Conservation (phyloP, 2,113 vertebrate species). For the Choloepus hoffmanni region DNA sequence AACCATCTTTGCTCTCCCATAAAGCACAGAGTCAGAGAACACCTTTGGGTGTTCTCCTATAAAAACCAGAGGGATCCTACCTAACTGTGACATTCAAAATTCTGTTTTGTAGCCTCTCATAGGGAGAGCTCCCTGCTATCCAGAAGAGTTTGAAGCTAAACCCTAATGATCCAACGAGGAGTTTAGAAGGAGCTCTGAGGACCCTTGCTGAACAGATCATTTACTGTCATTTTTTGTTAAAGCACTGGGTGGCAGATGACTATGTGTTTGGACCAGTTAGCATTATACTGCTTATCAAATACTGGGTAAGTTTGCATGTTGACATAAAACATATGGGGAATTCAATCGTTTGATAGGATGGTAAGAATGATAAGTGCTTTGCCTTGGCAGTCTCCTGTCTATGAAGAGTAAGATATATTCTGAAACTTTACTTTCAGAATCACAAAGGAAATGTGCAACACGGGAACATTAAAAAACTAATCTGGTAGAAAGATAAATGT, state of each 20-base stretch:
- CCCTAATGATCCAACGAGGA: accelerated
- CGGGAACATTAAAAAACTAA: conserved; percentile 48
- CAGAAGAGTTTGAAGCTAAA: background rate
- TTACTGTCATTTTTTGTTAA: conserved; percentile 41
- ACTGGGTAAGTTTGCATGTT: conserved; percentile 26
- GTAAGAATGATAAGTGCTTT: conserved; percentile 14
- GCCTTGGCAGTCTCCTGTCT: background rate
- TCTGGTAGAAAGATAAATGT: conserved; percentile 21
- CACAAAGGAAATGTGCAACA: conserved; percentile 40
- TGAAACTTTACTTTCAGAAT: conserved; percentile 55
- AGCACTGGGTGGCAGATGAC: conserved; percentile 72
- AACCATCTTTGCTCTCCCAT: background rate
- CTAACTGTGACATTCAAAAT: background rate
- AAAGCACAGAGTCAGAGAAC: background rate
- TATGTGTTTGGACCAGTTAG: background rate
- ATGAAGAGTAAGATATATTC: conserved; percentile 28
- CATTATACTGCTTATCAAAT: background rate
- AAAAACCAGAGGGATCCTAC: background rate
- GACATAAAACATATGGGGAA: conserved; percentile 21
- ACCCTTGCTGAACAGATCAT: background rate
- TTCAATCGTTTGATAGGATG: conserved; percentile 39
- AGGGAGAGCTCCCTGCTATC: background rate
- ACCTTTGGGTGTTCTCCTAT: background rate
- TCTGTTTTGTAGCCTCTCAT: background rate
- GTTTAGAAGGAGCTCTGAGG: background rate